Base-by-base conservation (phyloP, 2,888 invertebrate genomes). In the Drosophila anomalata region DNA sequence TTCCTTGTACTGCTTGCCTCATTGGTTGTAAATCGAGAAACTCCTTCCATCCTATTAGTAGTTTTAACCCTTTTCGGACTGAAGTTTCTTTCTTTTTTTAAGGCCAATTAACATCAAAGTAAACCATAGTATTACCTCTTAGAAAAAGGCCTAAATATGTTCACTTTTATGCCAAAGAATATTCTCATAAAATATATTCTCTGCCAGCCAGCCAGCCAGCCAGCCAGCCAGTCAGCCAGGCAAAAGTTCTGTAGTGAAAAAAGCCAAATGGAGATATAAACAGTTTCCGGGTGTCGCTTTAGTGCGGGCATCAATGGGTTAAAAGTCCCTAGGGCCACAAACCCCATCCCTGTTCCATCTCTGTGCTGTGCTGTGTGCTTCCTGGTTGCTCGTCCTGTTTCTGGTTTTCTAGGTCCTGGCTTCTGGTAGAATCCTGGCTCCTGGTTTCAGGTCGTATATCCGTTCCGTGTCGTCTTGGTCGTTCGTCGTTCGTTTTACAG, bases 401-500 rank as follows among this genome's bases (percentile, higher is more conserved):
- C 44, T n/a, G 33, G 26, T 17, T 2, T 9, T 42, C 2, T 9
- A 26, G 29, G 17, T 14, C 8, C 11, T 14, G 17, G 31, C 36
- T 31, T 46, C 39, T 39, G 39, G 39, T 39, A 47, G 61, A 47
- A 33, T 29, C 17, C 33, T 41, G 22, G 41, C 6, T 26, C 14
- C 36, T 44, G 63, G 54, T 54, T 31, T n/a, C 36, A 50, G 47
- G 46, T 68, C 68, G 68, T 65, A 65, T 65, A 67, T 67, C 65
- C 65, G 46, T 67, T 67, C 44, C 63, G 54, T 54, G 50, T 41
- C 67, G 50, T 41, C 67, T 46, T 67, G 57, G 55, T 33, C 55
- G 44, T 52, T 20, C 46, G 47, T 57, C 63, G 48, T 59, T 74
- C 41, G 47, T 55, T 82, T 87, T 71, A 87, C 73, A 70, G 78